Percentiles rank a stretch among this genome's conserved stretches.
Conservation (phyloP, 2,888 invertebrate species). For the Idaea straminata region DNA sequence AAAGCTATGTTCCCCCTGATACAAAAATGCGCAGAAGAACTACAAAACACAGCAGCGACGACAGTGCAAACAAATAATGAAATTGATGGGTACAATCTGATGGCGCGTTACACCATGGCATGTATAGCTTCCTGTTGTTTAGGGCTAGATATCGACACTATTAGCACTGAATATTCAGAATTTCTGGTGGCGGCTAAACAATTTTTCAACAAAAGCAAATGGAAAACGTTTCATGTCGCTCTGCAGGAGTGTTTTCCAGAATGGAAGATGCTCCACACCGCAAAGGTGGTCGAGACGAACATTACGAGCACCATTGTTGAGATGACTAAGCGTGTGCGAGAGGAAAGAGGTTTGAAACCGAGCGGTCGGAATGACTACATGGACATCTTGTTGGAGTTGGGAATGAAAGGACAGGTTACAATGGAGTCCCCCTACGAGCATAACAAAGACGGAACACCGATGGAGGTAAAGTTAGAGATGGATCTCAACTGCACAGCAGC, state of each 20-base stretch:
- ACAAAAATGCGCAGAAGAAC: constrained; percentile 25
- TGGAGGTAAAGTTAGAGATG: constrained; percentile 22
- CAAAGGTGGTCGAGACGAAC: constrained; percentile 17
- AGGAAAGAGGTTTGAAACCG: constrained; percentile 31
- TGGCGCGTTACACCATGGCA: constrained; percentile 42
- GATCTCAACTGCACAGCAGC: constrained; percentile 29
- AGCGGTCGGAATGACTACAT: constrained; percentile 38
- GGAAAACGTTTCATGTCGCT: constrained; percentile 13
- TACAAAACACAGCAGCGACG: constrained; percentile 11
- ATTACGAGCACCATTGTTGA: constrained; percentile 17
- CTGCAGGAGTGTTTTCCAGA: constrained; percentile 18
- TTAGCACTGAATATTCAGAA: constrained; percentile 11
- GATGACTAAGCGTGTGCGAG: constrained; percentile 17
- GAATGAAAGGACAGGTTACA: not conserved
- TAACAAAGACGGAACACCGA: not conserved
- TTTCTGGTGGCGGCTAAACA: constrained; percentile 16
- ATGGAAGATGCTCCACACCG: constrained; percentile 9
- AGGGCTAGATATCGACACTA: constrained; percentile 30
- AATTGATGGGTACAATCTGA: constrained; percentile 37
- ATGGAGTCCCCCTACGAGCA: constrained; percentile 6
- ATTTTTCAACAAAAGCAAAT: constrained; percentile 17
- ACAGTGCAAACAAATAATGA: constrained; percentile 7
- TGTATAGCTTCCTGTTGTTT: constrained; percentile 44
- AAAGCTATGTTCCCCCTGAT: constrained; percentile 49
- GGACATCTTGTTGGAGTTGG: constrained; percentile 33